Evolutionary conservation across 2,797 vertebrate species (phyloP).

Genomic region (Cryptoprocta ferox): DNA sequence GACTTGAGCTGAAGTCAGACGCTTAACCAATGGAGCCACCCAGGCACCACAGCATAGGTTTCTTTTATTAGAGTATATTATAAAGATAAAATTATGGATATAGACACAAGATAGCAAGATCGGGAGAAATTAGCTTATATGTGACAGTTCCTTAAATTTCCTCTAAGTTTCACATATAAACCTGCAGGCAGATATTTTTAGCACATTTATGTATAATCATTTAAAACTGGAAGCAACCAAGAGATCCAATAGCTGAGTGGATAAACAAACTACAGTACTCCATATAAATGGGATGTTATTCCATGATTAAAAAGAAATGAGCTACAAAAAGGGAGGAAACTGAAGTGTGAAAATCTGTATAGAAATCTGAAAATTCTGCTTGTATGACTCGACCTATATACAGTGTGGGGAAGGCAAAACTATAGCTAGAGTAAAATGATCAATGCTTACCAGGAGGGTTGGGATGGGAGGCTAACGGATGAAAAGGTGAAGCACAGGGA

Average conservation of each 20-base stretch:
- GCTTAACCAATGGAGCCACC: too few relatives aligned
- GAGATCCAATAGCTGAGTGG: not conserved
- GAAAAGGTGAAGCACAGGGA: not conserved
- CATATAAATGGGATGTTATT: not conserved
- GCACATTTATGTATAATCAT: not conserved
- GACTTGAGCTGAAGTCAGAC: too few relatives aligned
- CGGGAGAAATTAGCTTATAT: not conserved
- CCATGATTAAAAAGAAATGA: not conserved
- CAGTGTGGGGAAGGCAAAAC: not conserved
- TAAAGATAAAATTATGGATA: not conserved
- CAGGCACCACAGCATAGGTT: too few relatives aligned
- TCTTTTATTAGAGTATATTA: not conserved
- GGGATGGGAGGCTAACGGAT: not conserved
- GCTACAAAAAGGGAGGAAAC: not conserved
- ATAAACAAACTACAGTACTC: not conserved
- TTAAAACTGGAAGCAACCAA: not conserved
- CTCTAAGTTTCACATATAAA: not conserved
- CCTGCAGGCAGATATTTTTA: not conserved
- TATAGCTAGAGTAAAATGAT: not conserved
- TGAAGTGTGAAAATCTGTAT: not conserved
- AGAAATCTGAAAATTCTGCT: not conserved
- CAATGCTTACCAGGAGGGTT: fast-evolving
- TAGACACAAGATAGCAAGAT: not conserved
- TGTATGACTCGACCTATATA: not conserved
- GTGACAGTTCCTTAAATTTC: not conserved